Evolutionary conservation across 1,140 invertebrate species (phyloP), one percentile per base, ranked within the genome.

Genomic region (Cecropterus lyciades): DNA sequence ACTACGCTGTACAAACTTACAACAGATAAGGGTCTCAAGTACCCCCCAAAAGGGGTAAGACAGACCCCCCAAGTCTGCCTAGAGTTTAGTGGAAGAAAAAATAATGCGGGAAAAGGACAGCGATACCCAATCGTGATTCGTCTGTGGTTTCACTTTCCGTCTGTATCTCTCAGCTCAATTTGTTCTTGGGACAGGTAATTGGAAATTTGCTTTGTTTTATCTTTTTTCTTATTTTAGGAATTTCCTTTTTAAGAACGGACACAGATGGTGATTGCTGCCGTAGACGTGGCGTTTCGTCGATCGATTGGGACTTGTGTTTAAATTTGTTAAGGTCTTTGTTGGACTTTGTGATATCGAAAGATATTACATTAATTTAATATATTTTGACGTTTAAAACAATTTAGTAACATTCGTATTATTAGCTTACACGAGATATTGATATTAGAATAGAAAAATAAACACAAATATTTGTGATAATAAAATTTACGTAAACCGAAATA

Each of bases 1-100:
- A 89, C 87, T 89, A 87, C 84, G 78, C 82, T 91, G 85, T 87
- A 91, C 89, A 91, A 91, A 91, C 89, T 89, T 91, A 85, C 85
- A 79, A 85, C 85, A 87, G 85, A 86, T 89, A 89, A 89, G 85
- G 87, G 87, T 79, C 75, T 86, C 77, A 85, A 89, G 89, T 87
- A 87, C 84, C 85, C 85, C 87, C 85, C 82, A 87, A 91, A 89
- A 89, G 87, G 87, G 87, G 87, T 91, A 91, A 91, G 89, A 91
- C 84, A 82, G 75, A 75, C 78, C 76, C 87, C 87, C 85, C 80
- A 86, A 87, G 88, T 87, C 85, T 81, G 75, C 74, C 82, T 86
- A 88, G 85, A 86, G 82, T 84, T 89, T 87, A 85, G 84, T 85
- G 84, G 72, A 91, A 91, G 86, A 84, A 89, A 90, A 88, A 88